These are phyloP conservation scores for Nicator chloris DNA, from an alignment of 2,113 vertebrate species.

Conservation along the genomic window DNA sequence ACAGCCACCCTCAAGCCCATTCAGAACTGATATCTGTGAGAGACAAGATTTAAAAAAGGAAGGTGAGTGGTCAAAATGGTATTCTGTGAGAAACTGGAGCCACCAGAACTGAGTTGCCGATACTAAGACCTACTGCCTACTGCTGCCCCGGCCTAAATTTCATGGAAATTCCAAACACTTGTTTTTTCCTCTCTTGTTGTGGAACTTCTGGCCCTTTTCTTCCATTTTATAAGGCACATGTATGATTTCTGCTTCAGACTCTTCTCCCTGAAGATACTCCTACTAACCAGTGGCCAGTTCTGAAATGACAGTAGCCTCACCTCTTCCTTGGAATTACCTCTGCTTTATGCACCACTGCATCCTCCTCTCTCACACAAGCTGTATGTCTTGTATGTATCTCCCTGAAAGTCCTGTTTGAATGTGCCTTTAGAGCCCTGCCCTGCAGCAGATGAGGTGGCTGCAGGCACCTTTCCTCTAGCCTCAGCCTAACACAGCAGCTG, in stretches of 20 bases:
- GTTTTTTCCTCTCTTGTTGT: background rate
- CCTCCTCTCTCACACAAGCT: rapidly evolving
- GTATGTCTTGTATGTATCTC: rapidly evolving
- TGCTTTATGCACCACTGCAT: background rate
- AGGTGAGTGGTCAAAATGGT: background rate
- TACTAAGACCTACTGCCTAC: background rate
- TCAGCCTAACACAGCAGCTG: background rate
- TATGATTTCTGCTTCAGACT: background rate
- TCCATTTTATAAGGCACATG: background rate
- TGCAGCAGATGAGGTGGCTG: background rate
- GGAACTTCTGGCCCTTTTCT: background rate
- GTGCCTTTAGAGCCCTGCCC: background rate
- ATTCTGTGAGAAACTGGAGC: background rate
- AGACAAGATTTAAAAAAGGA: background rate
- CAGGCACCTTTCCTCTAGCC: background rate
- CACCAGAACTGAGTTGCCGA: background rate
- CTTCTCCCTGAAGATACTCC: background rate
- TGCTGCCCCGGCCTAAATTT: background rate
- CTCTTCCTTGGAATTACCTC: background rate
- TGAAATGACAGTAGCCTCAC: background rate
- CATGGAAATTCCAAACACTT: background rate
- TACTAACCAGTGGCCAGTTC: background rate
- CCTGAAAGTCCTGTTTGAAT: background rate
- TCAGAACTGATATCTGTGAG: background rate
- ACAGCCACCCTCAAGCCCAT: background rate